Conservation (phyloP, 2,113 vertebrate genomes). For the Eretmochelys imbricata region DNA sequence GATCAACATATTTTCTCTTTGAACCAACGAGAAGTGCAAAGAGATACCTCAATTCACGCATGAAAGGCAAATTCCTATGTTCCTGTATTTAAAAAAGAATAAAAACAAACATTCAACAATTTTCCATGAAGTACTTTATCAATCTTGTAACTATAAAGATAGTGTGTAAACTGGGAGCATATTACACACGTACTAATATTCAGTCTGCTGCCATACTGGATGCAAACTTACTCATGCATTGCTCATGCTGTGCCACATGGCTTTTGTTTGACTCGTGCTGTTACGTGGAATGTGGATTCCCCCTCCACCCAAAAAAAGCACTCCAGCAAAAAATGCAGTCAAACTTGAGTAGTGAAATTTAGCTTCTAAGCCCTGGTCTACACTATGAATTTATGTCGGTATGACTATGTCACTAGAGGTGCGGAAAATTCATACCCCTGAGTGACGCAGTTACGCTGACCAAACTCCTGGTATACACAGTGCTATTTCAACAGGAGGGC, state of each 20-base stretch:
- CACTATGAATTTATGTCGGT: background rate
- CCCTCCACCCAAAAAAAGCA: background rate
- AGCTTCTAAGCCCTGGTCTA: background rate
- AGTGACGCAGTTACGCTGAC: background rate
- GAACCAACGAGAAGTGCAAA: conserved; percentile 98
- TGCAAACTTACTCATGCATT: background rate
- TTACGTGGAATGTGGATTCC: background rate
- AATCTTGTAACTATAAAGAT: background rate
- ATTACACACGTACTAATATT: background rate
- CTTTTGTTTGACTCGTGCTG: background rate
- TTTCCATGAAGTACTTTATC: background rate
- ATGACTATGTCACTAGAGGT: background rate
- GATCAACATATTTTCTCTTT: conserved; percentile 97
- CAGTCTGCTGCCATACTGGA: background rate
- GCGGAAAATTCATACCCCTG: background rate
- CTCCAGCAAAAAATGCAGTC: background rate
- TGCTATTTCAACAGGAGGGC: no score
- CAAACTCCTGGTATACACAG: background rate
- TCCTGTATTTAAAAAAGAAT: conserved; percentile 81
- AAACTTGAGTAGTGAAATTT: background rate
- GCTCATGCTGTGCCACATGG: background rate
- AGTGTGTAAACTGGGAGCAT: background rate
- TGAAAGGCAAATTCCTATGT: conserved; percentile 97
- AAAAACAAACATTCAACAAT: conserved; percentile 1
- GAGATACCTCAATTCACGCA: conserved; percentile 93